A percentile compares a stretch with the other conserved stretches of the same genome.
Evolutionary conservation across 2,797 vertebrate genomes (phyloP).

Genomic region (Semaprochilodus insignis): DNA sequence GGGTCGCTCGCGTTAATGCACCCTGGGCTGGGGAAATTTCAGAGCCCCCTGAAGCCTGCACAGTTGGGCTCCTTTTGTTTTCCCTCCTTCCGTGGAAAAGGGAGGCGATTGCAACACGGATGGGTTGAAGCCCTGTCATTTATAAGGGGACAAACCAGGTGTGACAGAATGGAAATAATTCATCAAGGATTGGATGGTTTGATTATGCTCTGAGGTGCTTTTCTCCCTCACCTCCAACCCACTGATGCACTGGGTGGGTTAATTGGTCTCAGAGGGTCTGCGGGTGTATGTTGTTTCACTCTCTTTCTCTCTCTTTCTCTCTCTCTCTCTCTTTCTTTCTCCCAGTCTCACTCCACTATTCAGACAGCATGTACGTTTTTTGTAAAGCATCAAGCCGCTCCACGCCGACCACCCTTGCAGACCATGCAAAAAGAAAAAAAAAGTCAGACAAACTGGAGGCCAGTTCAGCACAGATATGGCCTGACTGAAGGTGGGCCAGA

Average conservation of each 20-base stretch:
- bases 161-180: constrained; percentile 61
- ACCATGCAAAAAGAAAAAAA: not conserved
- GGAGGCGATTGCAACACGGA: not conserved
- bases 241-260: constrained; percentile 55
- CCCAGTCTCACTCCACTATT: constrained; percentile 38
- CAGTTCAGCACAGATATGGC: constrained; percentile 54
- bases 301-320: constrained; percentile 28
- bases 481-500: constrained; percentile 10
- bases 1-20: constrained; percentile 15
- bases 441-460: constrained; percentile 48
- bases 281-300: constrained; percentile 60
- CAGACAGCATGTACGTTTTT: not conserved
- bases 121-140: constrained; percentile 30
- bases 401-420: constrained; percentile 4
- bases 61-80: not conserved
- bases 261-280: constrained; percentile 77
- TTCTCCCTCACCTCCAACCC: constrained; percentile 44
- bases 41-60: not conserved
- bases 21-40: constrained; percentile 9
- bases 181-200: constrained; percentile 48
- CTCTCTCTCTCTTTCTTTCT: constrained; percentile 35
- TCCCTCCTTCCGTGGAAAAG: not conserved
- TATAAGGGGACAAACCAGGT: constrained; percentile 39
- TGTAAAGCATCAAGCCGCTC: constrained; percentile 15
- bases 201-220: constrained; percentile 58